Percentiles rank a stretch among this genome's conserved stretches.
Evolutionary conservation across 2,797 vertebrate species (phyloP).

Genomic region (Ptychadena robeensis): DNA sequence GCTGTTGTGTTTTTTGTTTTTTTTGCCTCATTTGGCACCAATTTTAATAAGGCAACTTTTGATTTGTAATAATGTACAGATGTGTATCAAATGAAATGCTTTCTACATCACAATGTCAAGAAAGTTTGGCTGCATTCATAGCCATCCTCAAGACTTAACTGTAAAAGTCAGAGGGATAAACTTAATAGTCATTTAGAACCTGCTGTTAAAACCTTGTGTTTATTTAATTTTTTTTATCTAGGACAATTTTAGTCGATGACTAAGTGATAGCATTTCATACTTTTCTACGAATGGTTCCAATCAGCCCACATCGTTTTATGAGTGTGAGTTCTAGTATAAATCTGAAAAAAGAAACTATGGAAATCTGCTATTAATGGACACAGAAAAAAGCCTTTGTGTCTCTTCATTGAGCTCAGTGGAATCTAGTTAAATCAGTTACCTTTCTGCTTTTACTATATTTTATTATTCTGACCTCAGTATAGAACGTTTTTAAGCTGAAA

Average conservation of each 20-base stretch:
- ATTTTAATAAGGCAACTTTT: slow-evolving; percentile 74
- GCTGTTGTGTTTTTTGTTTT: slow-evolving; percentile 78
- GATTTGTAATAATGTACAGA: slow-evolving; percentile 80
- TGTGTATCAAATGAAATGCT: slow-evolving; percentile 75
- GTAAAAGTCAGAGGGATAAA: slow-evolving; percentile 7
- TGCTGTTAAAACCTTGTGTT: background rate
- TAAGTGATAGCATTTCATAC: slow-evolving; percentile 37
- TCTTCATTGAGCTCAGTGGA: slow-evolving; percentile 23
- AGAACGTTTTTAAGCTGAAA: background rate
- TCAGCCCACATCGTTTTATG: slow-evolving; percentile 33
- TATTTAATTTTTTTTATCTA: background rate
- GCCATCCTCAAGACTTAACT: slow-evolving; percentile 61
- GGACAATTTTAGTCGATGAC: slow-evolving; percentile 15
- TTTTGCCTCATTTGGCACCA: slow-evolving; percentile 74
- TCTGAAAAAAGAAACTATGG: slow-evolving; percentile 25
- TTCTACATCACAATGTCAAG: slow-evolving; percentile 63
- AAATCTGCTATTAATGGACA: slow-evolving; percentile 40
- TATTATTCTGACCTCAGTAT: slow-evolving; percentile 11
- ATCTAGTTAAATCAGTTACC: slow-evolving; percentile 33
- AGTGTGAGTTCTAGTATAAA: slow-evolving; percentile 39
- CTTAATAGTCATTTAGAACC: slow-evolving; percentile 14
- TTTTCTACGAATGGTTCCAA: slow-evolving; percentile 36
- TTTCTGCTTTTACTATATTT: slow-evolving; percentile 17
- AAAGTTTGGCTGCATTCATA: slow-evolving; percentile 65
- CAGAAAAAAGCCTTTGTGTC: slow-evolving; percentile 10